Evolutionary conservation across 2,797 vertebrate genomes (phyloP).

Genomic region (Clamator glandarius): DNA sequence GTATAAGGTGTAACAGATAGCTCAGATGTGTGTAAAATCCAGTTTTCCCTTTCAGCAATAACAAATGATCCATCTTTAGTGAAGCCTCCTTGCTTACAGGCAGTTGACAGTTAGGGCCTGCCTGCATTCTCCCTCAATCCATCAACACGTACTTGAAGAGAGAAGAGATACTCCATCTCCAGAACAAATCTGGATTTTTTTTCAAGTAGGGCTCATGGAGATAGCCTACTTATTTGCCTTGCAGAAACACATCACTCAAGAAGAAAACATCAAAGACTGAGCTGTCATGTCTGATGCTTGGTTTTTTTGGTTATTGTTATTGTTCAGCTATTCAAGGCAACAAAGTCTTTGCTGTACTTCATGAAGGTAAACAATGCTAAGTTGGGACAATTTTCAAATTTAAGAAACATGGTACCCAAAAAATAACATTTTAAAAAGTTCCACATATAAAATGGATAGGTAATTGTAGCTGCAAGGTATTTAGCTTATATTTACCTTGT

Average conservation of each 20-base stretch:
- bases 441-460: background rate
- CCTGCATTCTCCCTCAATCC: conserved; percentile 43
- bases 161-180: conserved; percentile 29
- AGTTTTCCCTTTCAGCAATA: background rate
- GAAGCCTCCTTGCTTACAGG: background rate
- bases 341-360: background rate
- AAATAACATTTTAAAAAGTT: background rate
- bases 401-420: background rate
- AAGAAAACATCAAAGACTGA: conserved; percentile 31
- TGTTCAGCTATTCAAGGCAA: conserved; percentile 12
- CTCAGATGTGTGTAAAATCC: background rate
- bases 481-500: background rate
- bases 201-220: conserved; percentile 24
- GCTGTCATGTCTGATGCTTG: background rate
- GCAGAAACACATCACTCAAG: conserved; percentile 33
- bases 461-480: background rate
- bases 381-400: background rate
- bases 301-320: background rate
- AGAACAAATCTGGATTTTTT: conserved; percentile 45
- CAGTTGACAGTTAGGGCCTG: conserved; percentile 10
- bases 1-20: background rate
- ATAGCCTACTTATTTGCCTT: background rate
- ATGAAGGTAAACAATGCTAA: conserved; percentile 15
- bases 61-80: background rate
- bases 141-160: conserved; percentile 41